These are phyloP conservation scores for Strigamia transsilvanica DNA, from an alignment of 2,888 invertebrate species.

Conservation along the genomic window DNA sequence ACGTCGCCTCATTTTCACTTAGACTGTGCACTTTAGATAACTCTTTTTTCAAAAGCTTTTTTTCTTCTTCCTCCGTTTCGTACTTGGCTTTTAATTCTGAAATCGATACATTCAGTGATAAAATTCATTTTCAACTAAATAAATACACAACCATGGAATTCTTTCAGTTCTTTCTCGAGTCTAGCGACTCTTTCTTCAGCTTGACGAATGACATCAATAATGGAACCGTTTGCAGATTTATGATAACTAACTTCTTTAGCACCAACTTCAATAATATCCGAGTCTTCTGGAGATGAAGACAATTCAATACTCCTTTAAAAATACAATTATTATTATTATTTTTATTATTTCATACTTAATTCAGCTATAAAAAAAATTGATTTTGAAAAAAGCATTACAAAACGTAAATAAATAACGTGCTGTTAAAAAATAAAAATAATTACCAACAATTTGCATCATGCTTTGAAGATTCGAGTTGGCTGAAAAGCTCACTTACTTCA, in stretches of 20 bases:
- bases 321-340: neutral
- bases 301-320: conserved; percentile 52
- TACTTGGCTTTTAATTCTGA: conserved; percentile 62
- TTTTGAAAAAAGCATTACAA: neutral
- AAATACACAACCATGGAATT: neutral
- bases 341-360: too few species aligned
- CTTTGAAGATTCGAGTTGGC: neutral
- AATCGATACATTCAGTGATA: conserved; percentile 51
- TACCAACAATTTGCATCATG: neutral
- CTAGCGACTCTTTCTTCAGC: conserved; percentile 6
- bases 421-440: conserved; percentile 19
- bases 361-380: too few species aligned
- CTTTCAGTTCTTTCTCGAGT: conserved; percentile 33
- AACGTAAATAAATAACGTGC: neutral
- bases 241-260: conserved; percentile 54
- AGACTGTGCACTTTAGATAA: conserved; percentile 59
- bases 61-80: conserved; percentile 64
- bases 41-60: conserved; percentile 62
- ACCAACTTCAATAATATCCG: conserved; percentile 54
- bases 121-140: neutral
- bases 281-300: conserved; percentile 41
- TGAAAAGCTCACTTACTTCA: neutral
- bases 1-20: conserved; percentile 59
- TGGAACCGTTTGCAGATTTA: conserved; percentile 52
- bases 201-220: conserved; percentile 33